Evolutionary conservation across 2,113 vertebrate genomes (phyloP).

Genomic region (Eolophus roseicapilla): DNA sequence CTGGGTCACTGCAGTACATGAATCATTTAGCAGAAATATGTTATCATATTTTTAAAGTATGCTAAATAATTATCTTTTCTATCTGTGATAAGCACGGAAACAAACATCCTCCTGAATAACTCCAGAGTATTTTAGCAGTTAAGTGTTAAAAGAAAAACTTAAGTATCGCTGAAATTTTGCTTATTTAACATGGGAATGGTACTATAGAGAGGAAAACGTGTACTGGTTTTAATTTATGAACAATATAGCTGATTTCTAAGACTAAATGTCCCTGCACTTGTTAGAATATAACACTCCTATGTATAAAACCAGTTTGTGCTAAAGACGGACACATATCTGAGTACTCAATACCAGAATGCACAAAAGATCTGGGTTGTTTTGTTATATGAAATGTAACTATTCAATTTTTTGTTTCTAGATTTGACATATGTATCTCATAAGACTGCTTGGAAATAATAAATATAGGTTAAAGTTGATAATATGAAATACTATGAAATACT

Average conservation of each 20-base stretch:
- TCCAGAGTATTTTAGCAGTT: not conserved
- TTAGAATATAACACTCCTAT: not conserved
- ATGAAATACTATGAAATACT: not conserved
- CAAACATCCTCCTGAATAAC: not conserved
- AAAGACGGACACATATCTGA: not conserved
- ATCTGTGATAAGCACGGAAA: not conserved
- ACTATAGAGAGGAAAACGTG: not conserved
- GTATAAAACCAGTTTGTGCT: not conserved
- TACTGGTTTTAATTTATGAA: not conserved
- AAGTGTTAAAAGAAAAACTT: not conserved
- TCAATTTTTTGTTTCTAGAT: not conserved
- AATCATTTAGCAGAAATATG: not conserved
- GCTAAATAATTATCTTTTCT: not conserved
- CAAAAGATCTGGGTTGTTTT: not conserved
- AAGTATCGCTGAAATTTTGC: not conserved
- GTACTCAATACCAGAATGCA: not conserved
- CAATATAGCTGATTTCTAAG: not conserved
- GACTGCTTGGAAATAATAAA: not conserved
- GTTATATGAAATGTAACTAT: not conserved
- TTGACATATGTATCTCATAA: not conserved
- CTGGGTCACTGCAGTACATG: not conserved
- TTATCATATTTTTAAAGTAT: not conserved
- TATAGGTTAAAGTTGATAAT: not conserved
- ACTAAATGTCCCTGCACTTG: not conserved
- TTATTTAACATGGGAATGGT: not conserved